phyloP scores from a whole-genome alignment of 2,113 vertebrate species.

The Silurus glanis region DNA sequence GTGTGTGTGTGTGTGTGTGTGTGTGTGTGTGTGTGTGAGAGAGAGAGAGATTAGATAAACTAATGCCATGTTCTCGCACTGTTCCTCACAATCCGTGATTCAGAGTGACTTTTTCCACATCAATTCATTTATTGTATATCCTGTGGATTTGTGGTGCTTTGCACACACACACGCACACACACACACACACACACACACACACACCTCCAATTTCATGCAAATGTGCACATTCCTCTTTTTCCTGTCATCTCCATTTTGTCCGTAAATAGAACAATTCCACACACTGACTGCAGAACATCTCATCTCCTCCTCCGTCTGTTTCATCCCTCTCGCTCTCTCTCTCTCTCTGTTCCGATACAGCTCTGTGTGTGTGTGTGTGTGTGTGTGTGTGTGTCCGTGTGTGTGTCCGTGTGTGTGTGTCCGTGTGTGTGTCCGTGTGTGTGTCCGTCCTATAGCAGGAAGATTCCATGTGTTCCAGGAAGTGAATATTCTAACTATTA shows the following conservation, averaged over 20 bases:
- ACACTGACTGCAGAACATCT: not conserved
- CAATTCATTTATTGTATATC: not conserved
- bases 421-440: not conserved
- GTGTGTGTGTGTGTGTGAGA: not conserved
- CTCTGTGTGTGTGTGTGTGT: conserved; percentile 11
- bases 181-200: not conserved
- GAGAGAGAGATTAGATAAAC: not conserved
- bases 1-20: too few species aligned
- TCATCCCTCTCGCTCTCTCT: not conserved
- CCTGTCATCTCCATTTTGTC: not conserved
- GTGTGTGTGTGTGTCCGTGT: conserved; percentile 21
- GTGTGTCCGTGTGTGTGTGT: too few species aligned
- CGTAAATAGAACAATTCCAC: not conserved
- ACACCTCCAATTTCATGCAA: conserved; percentile 11
- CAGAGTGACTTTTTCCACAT: conserved; percentile 1
- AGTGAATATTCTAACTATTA: too few species aligned
- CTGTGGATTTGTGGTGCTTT: not conserved
- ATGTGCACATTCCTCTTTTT: conserved; percentile 15
- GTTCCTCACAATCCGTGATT: not conserved
- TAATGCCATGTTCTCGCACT: not conserved
- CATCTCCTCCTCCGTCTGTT: not conserved
- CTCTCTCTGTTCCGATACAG: not conserved
- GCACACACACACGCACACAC: not conserved
- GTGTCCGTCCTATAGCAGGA: not conserved
- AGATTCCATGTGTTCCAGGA: not conserved